Evolutionary conservation across 2,888 invertebrate species (phyloP).

Genomic region (Pimpla rufipes): DNA sequence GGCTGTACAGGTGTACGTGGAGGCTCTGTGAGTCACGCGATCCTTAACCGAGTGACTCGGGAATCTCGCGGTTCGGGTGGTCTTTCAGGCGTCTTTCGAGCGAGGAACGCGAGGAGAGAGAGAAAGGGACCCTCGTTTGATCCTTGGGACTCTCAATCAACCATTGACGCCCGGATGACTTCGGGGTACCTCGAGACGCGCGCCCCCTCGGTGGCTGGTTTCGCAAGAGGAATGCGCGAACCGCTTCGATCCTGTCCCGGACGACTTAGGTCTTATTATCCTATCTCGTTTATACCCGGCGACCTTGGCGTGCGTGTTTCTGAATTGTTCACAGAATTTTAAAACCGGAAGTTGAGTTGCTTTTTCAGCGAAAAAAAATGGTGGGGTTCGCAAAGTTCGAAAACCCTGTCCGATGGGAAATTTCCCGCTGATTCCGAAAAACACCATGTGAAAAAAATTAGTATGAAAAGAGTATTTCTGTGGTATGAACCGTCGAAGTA

Average conservation of each 20-base stretch:
- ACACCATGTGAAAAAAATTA: too few species aligned
- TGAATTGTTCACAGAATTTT: background rate
- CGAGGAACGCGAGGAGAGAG: background rate
- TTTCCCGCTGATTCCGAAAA: too few species aligned
- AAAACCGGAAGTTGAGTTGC: too few species aligned
- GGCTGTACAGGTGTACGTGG: constrained; percentile 35
- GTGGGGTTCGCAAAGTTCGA: too few species aligned
- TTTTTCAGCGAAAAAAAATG: too few species aligned
- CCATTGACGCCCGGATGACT: constrained; percentile 16
- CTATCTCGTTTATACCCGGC: constrained; percentile 19
- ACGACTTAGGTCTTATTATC: constrained; percentile 23
- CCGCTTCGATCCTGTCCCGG: background rate
- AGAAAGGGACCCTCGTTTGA: background rate
- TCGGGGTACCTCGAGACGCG: background rate
- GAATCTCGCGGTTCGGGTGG: constrained; percentile 14
- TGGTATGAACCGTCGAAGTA: too few species aligned
- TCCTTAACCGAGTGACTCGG: constrained; percentile 28
- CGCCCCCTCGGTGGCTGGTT: constrained; percentile 8
- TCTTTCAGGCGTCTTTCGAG: constrained; percentile 12
- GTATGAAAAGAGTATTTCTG: too few species aligned
- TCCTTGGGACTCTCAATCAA: background rate
- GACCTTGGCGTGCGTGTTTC: constrained; percentile 39
- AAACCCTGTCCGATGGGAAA: too few species aligned
- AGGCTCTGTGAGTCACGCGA: constrained; percentile 49
- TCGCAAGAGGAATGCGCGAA: background rate